Conservation (phyloP, 64 coral and sea anemone genomes). For the Catalaphyllia jardinei region DNA sequence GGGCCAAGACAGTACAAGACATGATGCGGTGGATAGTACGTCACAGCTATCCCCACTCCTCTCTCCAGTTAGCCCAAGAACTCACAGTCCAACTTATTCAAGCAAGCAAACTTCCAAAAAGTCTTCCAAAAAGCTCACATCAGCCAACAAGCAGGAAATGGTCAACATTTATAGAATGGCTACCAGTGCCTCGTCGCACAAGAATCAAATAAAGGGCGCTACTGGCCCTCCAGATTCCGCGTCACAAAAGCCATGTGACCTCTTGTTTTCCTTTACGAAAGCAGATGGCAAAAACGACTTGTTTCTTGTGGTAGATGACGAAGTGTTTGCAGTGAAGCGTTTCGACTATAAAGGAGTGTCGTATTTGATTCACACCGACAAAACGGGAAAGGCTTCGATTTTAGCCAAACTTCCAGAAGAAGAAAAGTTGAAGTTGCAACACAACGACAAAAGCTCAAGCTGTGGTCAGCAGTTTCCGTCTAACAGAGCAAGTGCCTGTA, state of each 20-base stretch:
- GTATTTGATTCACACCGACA: neutral
- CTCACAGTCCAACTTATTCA: neutral
- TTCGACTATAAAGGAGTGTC: neutral
- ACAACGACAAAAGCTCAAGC: neutral
- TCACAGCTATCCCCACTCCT: neutral
- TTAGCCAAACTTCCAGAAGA: neutral
- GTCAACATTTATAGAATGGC: neutral
- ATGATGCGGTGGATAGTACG: neutral
- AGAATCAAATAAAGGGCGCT: neutral
- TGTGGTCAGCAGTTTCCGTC: neutral
- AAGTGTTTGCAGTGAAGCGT: neutral
- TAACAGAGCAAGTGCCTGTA: neutral
- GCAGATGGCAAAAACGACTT: neutral
- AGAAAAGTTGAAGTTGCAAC: neutral
- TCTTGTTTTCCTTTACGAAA: neutral
- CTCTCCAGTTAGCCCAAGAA: neutral
- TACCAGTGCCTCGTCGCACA: neutral
- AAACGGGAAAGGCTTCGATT: neutral
- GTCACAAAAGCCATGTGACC: neutral
- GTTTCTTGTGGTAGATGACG: neutral
- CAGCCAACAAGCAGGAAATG: neutral
- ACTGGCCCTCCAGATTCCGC: neutral
- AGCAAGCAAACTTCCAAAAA: neutral
- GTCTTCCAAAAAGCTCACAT: neutral
- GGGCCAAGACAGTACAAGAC: neutral